A percentile compares a stretch with the other conserved stretches of the same genome.
These are phyloP conservation scores for Empis stercorea DNA, from an alignment of 2,888 invertebrate species.

Conservation along the genomic window DNA sequence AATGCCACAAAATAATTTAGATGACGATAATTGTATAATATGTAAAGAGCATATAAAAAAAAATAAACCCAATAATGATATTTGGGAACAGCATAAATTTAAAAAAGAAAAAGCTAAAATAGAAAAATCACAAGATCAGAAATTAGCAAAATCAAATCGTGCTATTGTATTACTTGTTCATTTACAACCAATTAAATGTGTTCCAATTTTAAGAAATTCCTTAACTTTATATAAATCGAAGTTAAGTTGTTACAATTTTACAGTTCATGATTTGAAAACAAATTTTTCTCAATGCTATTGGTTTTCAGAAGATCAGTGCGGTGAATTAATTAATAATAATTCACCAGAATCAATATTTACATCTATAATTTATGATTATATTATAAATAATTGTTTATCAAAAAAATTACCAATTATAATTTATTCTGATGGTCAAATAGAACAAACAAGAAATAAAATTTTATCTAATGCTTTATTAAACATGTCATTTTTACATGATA, in stretches of 20 bases:
- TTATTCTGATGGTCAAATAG: background rate
- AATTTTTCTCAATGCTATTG: background rate
- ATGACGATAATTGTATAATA: background rate
- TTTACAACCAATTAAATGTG: background rate
- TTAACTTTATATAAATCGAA: background rate
- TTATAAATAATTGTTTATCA: background rate
- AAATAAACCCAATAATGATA: background rate
- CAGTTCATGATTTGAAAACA: background rate
- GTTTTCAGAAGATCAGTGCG: background rate
- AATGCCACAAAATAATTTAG: background rate
- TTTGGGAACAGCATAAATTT: background rate
- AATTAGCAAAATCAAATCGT: background rate
- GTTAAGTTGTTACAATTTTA: background rate
- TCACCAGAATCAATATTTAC: background rate
- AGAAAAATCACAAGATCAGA: background rate
- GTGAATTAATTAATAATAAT: background rate
- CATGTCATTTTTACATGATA: background rate
- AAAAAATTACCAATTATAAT: background rate
- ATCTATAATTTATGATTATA: background rate
- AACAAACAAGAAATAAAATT: background rate
- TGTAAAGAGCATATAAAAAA: background rate
- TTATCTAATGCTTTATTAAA: background rate
- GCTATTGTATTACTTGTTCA: background rate
- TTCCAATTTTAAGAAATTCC: background rate
- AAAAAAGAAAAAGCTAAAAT: background rate